Conservation (phyloP, 2,113 vertebrate genomes). For the Oryzias melastigma region DNA sequence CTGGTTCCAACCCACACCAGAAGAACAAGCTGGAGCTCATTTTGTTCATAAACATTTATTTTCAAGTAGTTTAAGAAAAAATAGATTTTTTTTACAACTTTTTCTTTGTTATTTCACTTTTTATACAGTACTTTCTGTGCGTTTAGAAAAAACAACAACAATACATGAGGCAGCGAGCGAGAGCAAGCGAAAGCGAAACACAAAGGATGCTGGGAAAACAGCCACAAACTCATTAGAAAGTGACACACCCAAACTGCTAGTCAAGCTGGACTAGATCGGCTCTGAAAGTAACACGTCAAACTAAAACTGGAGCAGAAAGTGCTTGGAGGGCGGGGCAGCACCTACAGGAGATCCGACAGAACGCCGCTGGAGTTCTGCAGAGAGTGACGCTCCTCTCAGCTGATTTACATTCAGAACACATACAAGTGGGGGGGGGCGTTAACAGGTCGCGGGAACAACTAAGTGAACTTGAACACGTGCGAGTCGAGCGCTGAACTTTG, state of each 20-base stretch:
- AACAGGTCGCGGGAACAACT: neutral
- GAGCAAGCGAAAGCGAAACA: conserved; percentile 71
- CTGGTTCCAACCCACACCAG: neutral
- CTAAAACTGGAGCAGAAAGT: neutral
- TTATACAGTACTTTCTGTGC: conserved; percentile 85
- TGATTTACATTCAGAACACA: conserved; percentile 46
- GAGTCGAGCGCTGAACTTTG: conserved; percentile 91
- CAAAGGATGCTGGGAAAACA: conserved; percentile 38
- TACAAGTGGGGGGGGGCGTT: neutral
- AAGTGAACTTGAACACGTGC: conserved; percentile 79
- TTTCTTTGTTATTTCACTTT: conserved; percentile 83
- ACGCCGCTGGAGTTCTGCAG: neutral
- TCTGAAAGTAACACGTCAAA: neutral
- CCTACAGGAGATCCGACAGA: too few relatives aligned
- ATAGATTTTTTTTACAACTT: conserved; percentile 83
- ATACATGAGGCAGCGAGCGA: conserved; percentile 82
- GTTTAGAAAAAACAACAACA: conserved; percentile 63
- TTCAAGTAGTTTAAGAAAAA: conserved; percentile 84
- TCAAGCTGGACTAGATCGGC: neutral
- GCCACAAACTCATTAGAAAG: neutral
- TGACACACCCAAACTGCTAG: neutral
- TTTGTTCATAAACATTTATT: conserved; percentile 91
- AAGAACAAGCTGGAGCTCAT: neutral
- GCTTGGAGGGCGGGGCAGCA: neutral
- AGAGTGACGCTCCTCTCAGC: conserved; percentile 1